phyloP scores from a whole-genome alignment of 2,113 vertebrate genomes.

The Sebastes schlegelii region DNA sequence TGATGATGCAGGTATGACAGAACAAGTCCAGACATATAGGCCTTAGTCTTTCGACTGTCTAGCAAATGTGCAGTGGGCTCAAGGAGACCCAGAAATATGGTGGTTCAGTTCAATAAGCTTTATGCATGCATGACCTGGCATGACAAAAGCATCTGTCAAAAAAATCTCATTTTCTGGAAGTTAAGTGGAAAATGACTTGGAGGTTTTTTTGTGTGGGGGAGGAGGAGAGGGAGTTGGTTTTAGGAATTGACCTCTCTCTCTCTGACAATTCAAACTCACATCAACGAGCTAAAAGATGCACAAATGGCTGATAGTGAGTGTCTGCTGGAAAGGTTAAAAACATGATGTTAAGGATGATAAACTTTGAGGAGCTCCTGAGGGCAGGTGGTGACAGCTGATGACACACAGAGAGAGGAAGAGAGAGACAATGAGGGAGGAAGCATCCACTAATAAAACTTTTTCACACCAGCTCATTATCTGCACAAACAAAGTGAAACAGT shows the following conservation, averaged over 20 bases:
- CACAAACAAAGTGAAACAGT: background rate
- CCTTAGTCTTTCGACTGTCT: conserved; percentile 45
- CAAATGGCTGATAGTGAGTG: background rate
- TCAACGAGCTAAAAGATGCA: background rate
- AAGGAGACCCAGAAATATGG: conserved; percentile 9
- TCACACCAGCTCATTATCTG: background rate
- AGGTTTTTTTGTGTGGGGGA: background rate
- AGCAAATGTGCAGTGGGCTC: conserved; percentile 57
- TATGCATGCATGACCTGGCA: conserved; percentile 50
- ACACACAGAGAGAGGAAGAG: background rate
- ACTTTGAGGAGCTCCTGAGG: background rate
- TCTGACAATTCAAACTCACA: conserved; percentile 2
- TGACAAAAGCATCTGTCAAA: conserved; percentile 39
- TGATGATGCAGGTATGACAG: conserved; percentile 72
- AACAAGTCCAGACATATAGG: conserved; percentile 77
- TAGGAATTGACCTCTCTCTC: background rate
- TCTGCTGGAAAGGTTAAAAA: background rate
- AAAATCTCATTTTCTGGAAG: background rate
- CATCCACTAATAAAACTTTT: background rate
- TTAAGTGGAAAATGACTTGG: conserved; percentile 4
- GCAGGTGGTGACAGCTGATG: conserved; percentile 40
- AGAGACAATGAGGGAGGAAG: background rate
- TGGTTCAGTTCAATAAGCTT: conserved; percentile 58
- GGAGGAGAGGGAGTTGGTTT: background rate
- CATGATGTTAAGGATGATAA: background rate